Percentiles rank a stretch among this genome's conserved stretches.
These are phyloP conservation scores for Glyptemys insculpta DNA, from an alignment of 2,797 vertebrate species.

Conservation along the genomic window DNA sequence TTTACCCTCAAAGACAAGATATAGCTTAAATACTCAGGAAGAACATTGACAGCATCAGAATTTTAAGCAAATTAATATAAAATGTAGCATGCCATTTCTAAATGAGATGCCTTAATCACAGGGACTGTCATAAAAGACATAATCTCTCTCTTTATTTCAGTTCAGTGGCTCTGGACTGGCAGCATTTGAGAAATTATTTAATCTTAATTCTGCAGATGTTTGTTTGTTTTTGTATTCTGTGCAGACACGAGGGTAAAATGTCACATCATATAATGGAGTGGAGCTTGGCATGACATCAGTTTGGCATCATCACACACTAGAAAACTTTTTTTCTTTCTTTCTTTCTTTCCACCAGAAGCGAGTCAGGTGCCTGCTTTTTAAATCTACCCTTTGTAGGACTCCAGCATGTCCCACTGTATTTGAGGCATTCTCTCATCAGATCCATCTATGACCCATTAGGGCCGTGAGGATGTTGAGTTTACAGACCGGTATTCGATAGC, in stretches of 20 bases:
- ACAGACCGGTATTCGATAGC: not conserved
- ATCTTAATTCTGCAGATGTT: not conserved
- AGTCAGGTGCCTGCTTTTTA: not conserved
- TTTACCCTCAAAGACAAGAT: slow-evolving; percentile 1
- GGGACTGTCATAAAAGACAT: not conserved
- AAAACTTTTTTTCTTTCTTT: too few relatives aligned
- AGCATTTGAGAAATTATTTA: not conserved
- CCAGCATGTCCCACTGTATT: not conserved
- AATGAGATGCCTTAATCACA: slow-evolving; percentile 38
- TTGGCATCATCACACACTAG: not conserved
- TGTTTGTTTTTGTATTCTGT: not conserved
- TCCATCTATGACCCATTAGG: not conserved
- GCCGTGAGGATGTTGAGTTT: not conserved
- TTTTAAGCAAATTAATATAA: slow-evolving; percentile 61
- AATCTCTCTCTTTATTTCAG: not conserved
- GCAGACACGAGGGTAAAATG: not conserved
- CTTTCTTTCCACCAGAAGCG: not conserved
- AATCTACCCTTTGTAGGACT: not conserved
- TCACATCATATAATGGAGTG: not conserved
- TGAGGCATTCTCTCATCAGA: too few relatives aligned
- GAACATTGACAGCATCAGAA: slow-evolving; percentile 43
- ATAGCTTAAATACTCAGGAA: slow-evolving; percentile 29
- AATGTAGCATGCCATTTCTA: slow-evolving; percentile 11
- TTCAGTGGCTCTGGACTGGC: not conserved
- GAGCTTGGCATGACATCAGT: not conserved